phyloP scores from a whole-genome alignment of 2,113 vertebrate species.

The Phalacrocorax brasilianus region DNA sequence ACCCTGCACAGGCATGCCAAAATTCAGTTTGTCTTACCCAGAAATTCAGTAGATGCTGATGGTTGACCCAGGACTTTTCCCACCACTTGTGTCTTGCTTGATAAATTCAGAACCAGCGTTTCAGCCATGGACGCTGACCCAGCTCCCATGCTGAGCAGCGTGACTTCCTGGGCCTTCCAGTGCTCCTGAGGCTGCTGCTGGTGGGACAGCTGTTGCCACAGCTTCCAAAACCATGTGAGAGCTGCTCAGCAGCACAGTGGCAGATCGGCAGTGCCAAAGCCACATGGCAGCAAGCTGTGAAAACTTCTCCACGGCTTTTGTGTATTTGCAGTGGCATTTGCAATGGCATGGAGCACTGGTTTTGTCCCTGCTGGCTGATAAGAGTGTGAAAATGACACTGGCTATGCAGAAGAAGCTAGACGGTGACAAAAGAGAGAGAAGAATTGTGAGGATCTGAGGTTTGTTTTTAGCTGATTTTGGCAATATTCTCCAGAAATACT shows the following conservation, averaged over 20 bases:
- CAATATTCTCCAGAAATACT: neutral
- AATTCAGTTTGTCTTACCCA: neutral
- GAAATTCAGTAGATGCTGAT: neutral
- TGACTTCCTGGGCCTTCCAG: neutral
- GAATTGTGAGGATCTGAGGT: neutral
- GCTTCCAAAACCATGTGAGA: neutral
- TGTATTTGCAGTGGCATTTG: constrained; percentile 19
- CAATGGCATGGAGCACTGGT: neutral
- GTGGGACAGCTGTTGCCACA: neutral
- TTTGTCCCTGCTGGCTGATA: neutral
- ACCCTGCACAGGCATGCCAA: neutral
- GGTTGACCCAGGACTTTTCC: neutral
- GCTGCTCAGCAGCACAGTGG: neutral
- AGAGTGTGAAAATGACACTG: neutral
- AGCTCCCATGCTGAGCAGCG: neutral
- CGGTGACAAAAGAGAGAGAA: neutral
- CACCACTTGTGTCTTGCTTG: neutral
- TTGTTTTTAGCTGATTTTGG: neutral
- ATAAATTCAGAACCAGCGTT: neutral
- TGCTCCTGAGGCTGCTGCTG: neutral
- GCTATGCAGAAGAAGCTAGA: neutral
- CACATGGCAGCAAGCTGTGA: constrained; percentile 25
- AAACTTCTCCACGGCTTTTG: constrained; percentile 27
- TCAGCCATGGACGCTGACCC: neutral
- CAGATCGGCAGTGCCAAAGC: constrained; percentile 30